phyloP scores from a whole-genome alignment of 2,113 vertebrate genomes.

The Nanorana parkeri region DNA sequence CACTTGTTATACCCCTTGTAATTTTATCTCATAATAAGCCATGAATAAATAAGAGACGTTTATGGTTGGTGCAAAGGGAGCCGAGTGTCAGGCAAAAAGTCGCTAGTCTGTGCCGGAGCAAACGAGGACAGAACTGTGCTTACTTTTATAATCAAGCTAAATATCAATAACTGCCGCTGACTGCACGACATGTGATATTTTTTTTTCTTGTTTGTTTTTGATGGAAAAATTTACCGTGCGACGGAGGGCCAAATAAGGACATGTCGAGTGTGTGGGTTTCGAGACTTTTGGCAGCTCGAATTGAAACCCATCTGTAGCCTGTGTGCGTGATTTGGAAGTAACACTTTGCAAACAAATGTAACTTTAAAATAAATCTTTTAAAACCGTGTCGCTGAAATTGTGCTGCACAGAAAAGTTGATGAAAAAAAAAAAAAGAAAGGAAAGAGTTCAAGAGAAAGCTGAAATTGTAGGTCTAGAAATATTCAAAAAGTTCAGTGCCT shows the following conservation, averaged over 20 bases:
- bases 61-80: constrained; percentile 29
- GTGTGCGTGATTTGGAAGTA: no score
- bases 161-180: not conserved
- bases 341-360: not conserved
- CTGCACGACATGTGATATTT: not conserved
- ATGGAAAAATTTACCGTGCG: not conserved
- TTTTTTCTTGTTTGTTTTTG: no score
- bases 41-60: constrained; percentile 40
- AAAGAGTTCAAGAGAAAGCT: no score
- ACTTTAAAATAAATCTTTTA: no score
- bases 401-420: no score
- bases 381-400: no score
- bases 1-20: constrained; percentile 37
- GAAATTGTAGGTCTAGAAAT: no score
- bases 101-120: not conserved
- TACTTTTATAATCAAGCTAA: not conserved
- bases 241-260: not conserved
- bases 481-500: no score
- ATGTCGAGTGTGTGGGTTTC: not conserved
- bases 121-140: not conserved
- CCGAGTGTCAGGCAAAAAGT: not conserved
- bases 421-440: no score
- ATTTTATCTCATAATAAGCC: constrained; percentile 33
- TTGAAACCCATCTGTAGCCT: no score
- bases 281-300: no score